A percentile compares a stretch with the other conserved stretches of the same genome.
Conservation (phyloP, 1,140 invertebrate species). For the Apolygus lucorum region DNA sequence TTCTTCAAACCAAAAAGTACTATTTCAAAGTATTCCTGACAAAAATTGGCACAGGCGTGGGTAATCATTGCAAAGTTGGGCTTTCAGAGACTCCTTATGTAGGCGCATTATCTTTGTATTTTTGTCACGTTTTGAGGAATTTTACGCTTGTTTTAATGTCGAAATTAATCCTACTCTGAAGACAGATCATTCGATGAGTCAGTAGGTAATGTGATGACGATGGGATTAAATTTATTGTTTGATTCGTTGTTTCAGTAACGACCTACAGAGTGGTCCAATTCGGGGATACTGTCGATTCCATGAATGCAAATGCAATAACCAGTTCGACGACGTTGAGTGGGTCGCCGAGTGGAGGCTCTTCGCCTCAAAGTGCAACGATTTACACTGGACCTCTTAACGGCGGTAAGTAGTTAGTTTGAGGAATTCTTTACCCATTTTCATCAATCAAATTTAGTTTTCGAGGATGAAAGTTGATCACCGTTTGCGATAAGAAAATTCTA, state of each 20-base stretch:
- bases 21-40: too few species aligned
- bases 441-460: neutral
- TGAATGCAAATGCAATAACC: neutral
- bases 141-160: neutral
- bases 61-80: too few species aligned
- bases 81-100: too few species aligned
- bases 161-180: neutral
- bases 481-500: too few species aligned
- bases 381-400: slow-evolving; percentile 19
- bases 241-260: too few species aligned
- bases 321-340: neutral
- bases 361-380: slow-evolving; percentile 7
- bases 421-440: neutral
- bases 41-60: too few species aligned
- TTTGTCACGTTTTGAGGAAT: slow-evolving; percentile 14
- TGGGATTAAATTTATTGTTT: too few species aligned
- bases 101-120: too few species aligned
- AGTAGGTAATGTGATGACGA: too few species aligned
- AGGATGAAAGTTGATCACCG: too few species aligned
- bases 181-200: too few species aligned
- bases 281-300: neutral
- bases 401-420: slow-evolving; percentile 14
- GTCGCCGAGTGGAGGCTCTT: neutral
- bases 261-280: neutral
- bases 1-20: too few species aligned